Base-by-base conservation (phyloP, 2,888 invertebrate species). In the Notodonta dromedarius region DNA sequence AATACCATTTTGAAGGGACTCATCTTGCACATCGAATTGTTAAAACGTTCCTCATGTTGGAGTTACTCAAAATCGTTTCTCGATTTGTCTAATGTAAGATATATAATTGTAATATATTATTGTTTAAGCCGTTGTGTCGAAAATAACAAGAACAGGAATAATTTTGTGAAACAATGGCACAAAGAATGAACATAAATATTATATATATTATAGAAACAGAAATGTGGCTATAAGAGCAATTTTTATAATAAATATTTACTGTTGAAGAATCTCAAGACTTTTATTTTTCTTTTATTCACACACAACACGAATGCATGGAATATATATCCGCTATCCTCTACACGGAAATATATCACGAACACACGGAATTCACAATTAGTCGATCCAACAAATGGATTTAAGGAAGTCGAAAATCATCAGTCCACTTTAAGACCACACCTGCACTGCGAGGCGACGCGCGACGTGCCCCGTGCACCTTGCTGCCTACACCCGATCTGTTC, bases 241-340 rank as follows among this genome's bases (percentile, higher is more conserved):
- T 93, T 93, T 93, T 93, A 93, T 93, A 93, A 93, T 93, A 93
- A 93, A 93, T 93, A 93, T 93, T 93, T 93, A 93, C 93, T 93
- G 93, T 93, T 93, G 93, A 93, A 86, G 93, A 93, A 87, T 68
- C 77, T 73, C 62, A 35, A 42, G 89, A 66, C 83, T 93, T 91
- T 92, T 76, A 90, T 87, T 92, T 81, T 42, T 44, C 24, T 24
- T 42, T 42, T 2, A 46, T 2, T 46, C 5, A 46, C 2, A 13
- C 42, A 42, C 42, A 42, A 11, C 24, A 24, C 7, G 7, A 40
- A 9, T 40, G 40, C 40, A 40, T 40, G 9, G 39, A 39, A 8
- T 8, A 2, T 39, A 39, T 7, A 40, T 7, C 40, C 6, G 1
- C 24, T 24, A 24, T 40, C 40, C 40, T 40, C 5, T 40, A 40